phyloP scores from a whole-genome alignment of 2,113 vertebrate species.

The Plectropomus leopardus region DNA sequence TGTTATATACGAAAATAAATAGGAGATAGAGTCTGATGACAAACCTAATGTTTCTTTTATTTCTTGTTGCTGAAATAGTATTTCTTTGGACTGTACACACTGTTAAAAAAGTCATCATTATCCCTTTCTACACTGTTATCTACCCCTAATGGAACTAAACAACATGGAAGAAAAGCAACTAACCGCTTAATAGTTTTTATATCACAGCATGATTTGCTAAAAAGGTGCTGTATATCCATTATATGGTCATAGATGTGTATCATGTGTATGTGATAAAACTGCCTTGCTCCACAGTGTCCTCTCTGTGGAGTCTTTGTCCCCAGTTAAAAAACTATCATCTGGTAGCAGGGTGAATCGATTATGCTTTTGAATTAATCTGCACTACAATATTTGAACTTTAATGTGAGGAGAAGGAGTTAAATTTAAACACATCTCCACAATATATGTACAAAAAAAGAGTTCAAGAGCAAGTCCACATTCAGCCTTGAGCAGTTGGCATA shows the following conservation, averaged over 20 bases:
- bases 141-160: background rate
- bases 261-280: conserved; percentile 4
- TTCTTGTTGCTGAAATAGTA: background rate
- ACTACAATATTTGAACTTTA: background rate
- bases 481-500: background rate
- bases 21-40: background rate
- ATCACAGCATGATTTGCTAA: background rate
- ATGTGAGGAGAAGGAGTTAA: background rate
- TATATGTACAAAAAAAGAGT: background rate
- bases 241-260: background rate
- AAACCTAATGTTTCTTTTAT: background rate
- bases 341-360: background rate
- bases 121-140: background rate
- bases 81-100: background rate
- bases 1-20: background rate
- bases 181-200: background rate
- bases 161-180: background rate
- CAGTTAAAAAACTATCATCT: background rate
- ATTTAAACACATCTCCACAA: background rate
- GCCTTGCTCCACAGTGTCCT: background rate
- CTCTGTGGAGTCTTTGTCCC: background rate
- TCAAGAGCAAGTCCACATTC: background rate
- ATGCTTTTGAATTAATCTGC: background rate
- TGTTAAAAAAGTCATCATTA: too few relatives aligned
- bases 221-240: background rate